Conservation (phyloP, 2,888 invertebrate species). For the Drosophila niveifrons region DNA sequence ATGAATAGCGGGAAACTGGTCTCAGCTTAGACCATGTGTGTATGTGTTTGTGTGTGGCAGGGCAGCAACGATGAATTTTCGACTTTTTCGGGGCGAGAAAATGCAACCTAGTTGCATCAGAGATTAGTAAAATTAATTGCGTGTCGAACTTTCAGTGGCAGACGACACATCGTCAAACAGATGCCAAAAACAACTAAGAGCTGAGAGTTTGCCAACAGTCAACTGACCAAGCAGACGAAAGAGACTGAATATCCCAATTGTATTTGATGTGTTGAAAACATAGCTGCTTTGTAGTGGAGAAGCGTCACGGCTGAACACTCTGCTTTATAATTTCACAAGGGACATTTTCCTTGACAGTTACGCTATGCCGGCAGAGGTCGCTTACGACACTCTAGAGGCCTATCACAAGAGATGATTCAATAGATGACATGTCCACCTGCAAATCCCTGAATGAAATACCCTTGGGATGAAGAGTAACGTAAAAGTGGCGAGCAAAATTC, state of each 20-base stretch:
- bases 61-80: constrained; percentile 12
- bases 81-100: constrained; percentile 26
- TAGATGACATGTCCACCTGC: no score
- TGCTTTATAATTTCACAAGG: accelerated
- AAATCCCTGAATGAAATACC: no score
- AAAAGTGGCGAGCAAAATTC: constrained; percentile 8
- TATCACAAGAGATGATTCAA: no score
- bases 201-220: constrained; percentile 23
- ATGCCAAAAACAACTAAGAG: constrained; percentile 9
- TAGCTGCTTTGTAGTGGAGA: not conserved
- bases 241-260: not conserved
- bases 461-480: no score
- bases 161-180: constrained; percentile 34
- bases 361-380: no score
- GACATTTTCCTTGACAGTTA: no score
- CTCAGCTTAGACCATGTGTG: constrained; percentile 20
- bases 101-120: constrained; percentile 32
- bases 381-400: no score
- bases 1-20: constrained; percentile 60
- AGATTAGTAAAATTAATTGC: constrained; percentile 60
- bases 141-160: constrained; percentile 58
- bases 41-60: constrained; percentile 19
- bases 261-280: not conserved
- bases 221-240: constrained; percentile 10
- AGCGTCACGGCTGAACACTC: not conserved